These are phyloP conservation scores for Heliconius nattereri DNA, from an alignment of 1,140 invertebrate genomes.

Conservation along the genomic window DNA sequence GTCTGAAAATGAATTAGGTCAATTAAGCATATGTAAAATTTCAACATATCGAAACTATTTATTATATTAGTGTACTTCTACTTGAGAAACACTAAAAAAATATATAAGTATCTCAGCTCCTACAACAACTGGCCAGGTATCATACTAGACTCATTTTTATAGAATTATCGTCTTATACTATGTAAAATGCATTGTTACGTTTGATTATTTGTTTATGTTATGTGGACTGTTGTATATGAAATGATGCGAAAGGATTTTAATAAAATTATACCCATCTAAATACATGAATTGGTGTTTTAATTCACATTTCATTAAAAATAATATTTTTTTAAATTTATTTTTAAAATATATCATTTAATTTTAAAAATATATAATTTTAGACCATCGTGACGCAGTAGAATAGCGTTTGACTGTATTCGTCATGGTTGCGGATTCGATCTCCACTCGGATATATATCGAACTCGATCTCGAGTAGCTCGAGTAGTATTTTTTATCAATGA, in stretches of 20 bases:
- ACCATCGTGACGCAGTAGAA: too few species aligned
- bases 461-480: too few species aligned
- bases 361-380: too few species aligned
- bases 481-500: too few species aligned
- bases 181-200: constrained; percentile 4
- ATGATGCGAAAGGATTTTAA: constrained; percentile 55
- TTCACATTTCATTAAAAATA: not conserved
- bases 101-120: not conserved
- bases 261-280: constrained; percentile 58
- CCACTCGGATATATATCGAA: too few species aligned
- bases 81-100: not conserved
- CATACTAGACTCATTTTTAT: not conserved
- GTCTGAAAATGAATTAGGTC: constrained; percentile 51
- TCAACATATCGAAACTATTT: constrained; percentile 43
- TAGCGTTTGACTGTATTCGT: too few species aligned
- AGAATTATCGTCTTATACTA: constrained; percentile 13
- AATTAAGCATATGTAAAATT: constrained; percentile 50
- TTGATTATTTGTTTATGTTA: constrained; percentile 46
- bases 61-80: not conserved
- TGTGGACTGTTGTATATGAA: constrained; percentile 50
- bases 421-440: too few species aligned
- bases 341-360: too few species aligned
- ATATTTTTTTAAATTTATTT: too few species aligned
- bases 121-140: not conserved
- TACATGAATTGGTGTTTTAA: constrained; percentile 34